phyloP scores from a whole-genome alignment of 1,140 invertebrate genomes.

The Macrobrachium nipponense region DNA sequence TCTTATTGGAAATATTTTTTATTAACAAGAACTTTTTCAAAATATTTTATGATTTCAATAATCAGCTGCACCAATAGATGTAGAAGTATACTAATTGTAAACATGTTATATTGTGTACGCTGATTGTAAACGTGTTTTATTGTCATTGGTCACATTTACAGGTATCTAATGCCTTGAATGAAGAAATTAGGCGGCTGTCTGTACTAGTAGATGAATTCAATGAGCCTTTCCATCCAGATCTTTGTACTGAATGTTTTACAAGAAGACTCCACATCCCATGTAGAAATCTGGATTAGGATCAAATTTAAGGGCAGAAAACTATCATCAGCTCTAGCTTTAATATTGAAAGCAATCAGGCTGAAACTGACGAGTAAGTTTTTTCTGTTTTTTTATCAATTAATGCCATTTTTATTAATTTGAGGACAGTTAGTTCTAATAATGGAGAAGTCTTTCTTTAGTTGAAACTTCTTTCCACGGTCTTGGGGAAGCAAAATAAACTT shows the following conservation, averaged over 20 bases:
- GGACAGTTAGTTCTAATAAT: too few relatives aligned
- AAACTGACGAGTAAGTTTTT: slow-evolving; percentile 85
- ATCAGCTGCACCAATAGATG: too few relatives aligned
- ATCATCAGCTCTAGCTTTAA: slow-evolving; percentile 87
- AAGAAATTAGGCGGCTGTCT: slow-evolving; percentile 93
- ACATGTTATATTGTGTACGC: too few relatives aligned
- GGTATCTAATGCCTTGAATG: slow-evolving; percentile 91
- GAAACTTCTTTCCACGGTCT: too few relatives aligned
- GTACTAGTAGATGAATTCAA: slow-evolving; percentile 96
- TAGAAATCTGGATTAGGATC: slow-evolving; percentile 87
- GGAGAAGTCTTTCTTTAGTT: too few relatives aligned
- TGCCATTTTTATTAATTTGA: not conserved
- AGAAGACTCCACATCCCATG: slow-evolving; percentile 94
- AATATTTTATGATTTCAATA: too few relatives aligned
- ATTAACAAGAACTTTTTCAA: too few relatives aligned
- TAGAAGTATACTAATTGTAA: too few relatives aligned
- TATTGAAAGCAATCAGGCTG: slow-evolving; percentile 88
- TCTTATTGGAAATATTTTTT: not conserved
- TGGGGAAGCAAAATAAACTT: too few relatives aligned
- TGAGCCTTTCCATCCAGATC: slow-evolving; percentile 90
- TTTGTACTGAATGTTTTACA: slow-evolving; percentile 93
- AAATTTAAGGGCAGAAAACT: slow-evolving; percentile 88
- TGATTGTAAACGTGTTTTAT: not conserved
- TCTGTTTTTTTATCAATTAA: not conserved
- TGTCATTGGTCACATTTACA: slow-evolving; percentile 61